Conservation (phyloP, 2,888 invertebrate genomes). For the Drosophila bunnanda region DNA sequence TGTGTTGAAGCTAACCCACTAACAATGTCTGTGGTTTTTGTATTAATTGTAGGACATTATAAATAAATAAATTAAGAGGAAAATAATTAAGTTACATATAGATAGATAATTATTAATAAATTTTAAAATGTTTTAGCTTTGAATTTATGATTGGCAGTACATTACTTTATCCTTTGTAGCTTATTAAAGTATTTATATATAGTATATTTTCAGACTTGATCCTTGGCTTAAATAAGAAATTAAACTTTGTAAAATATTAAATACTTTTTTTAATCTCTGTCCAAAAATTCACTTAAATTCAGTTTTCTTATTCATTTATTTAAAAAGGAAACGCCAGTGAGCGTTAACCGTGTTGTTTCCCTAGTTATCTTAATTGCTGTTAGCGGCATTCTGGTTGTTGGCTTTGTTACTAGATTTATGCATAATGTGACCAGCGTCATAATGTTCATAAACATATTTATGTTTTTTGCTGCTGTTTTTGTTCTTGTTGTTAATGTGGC, state of each 20-base stretch:
- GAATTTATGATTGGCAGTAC: no score
- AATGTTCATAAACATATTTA: slow-evolving; percentile 36
- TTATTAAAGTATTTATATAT: no score
- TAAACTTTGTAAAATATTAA: not conserved
- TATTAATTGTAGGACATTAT: not conserved
- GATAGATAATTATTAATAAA: not conserved
- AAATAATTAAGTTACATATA: no score
- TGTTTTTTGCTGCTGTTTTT: slow-evolving; percentile 24
- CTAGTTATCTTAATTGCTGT: slow-evolving; percentile 32
- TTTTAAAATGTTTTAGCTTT: not conserved
- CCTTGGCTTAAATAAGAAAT: not conserved
- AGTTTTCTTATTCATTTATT: not conserved
- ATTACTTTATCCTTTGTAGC: no score
- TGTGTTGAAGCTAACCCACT: not conserved
- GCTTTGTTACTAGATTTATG: slow-evolving; percentile 31
- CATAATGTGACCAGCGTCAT: slow-evolving; percentile 40
- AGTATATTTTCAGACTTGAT: no score
- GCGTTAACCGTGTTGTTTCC: slow-evolving; percentile 3
- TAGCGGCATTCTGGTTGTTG: slow-evolving; percentile 11
- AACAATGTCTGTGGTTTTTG: not conserved
- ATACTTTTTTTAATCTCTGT: not conserved
- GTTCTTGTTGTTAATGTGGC: slow-evolving; percentile 17
- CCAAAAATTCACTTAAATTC: not conserved
- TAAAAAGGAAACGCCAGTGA: not conserved
- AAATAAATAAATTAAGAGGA: no score